Evolutionary conservation across 2,797 vertebrate species (phyloP).

Genomic region (Falco peregrinus): DNA sequence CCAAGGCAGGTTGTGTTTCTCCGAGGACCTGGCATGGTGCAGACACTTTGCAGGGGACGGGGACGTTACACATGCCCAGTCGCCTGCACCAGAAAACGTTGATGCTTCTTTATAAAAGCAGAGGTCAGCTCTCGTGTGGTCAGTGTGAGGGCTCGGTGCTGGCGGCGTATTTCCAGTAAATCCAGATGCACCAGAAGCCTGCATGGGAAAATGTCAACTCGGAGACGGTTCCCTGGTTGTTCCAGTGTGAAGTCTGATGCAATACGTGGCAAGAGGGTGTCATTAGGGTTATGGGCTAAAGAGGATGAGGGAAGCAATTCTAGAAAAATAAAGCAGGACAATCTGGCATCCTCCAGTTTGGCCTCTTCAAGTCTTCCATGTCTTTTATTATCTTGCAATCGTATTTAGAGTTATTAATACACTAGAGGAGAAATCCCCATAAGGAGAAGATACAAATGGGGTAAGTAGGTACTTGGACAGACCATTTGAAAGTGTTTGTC

Average conservation of each 20-base stretch:
- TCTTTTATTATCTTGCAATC: background rate
- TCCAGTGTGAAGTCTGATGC: background rate
- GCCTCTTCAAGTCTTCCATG: background rate
- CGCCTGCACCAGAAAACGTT: accelerated
- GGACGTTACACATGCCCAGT: accelerated
- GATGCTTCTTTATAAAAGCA: background rate
- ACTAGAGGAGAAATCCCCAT: background rate
- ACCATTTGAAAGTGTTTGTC: background rate
- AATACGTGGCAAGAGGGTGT: background rate
- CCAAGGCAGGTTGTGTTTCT: background rate
- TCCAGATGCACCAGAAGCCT: background rate
- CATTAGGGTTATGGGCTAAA: background rate
- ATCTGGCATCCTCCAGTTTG: background rate
- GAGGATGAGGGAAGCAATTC: background rate
- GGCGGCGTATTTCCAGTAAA: background rate
- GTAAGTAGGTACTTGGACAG: background rate
- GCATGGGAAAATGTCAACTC: background rate
- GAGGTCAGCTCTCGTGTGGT: background rate
- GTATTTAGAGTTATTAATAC: background rate
- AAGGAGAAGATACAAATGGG: background rate
- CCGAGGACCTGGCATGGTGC: accelerated
- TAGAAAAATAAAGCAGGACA: background rate
- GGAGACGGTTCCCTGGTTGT: background rate
- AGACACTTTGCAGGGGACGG: background rate
- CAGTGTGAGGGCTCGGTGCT: background rate